phyloP scores from a whole-genome alignment of 1,140 invertebrate genomes.

The Adelges cooleyi region DNA sequence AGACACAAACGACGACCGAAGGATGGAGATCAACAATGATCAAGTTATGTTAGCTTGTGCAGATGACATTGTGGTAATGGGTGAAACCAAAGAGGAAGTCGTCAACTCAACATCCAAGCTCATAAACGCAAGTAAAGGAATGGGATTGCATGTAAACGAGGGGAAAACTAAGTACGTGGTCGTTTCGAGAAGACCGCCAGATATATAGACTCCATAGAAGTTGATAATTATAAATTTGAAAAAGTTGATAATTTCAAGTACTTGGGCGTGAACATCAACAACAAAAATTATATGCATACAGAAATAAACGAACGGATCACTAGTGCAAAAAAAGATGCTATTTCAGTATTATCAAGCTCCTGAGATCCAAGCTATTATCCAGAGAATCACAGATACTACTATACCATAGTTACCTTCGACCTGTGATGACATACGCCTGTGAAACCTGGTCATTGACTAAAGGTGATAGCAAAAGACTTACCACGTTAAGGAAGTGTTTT shows the following conservation, averaged over 20 bases:
- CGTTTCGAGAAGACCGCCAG: background rate
- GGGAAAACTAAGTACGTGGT: background rate
- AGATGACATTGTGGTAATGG: conserved; percentile 22
- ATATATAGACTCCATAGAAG: background rate
- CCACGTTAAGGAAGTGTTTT: too few relatives aligned
- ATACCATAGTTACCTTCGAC: too few relatives aligned
- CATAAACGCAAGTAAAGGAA: background rate
- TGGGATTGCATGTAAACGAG: background rate
- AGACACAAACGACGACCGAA: background rate
- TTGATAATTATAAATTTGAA: too few relatives aligned
- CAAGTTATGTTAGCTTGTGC: conserved; percentile 6
- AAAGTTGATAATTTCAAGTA: background rate
- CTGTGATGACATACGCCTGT: background rate
- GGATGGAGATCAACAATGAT: background rate
- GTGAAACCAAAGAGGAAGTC: background rate
- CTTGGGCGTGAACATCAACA: background rate
- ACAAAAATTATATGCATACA: background rate
- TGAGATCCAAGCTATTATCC: background rate
- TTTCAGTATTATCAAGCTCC: background rate
- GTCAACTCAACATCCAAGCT: background rate
- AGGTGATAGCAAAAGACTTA: too few relatives aligned
- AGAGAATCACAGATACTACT: too few relatives aligned
- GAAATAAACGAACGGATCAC: background rate
- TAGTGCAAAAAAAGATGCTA: background rate
- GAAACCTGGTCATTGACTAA: too few relatives aligned